Percentiles rank a stretch among this genome's conserved stretches.
Conservation (phyloP, 2,797 vertebrate genomes). For the Synaphobranchus kaupii region DNA sequence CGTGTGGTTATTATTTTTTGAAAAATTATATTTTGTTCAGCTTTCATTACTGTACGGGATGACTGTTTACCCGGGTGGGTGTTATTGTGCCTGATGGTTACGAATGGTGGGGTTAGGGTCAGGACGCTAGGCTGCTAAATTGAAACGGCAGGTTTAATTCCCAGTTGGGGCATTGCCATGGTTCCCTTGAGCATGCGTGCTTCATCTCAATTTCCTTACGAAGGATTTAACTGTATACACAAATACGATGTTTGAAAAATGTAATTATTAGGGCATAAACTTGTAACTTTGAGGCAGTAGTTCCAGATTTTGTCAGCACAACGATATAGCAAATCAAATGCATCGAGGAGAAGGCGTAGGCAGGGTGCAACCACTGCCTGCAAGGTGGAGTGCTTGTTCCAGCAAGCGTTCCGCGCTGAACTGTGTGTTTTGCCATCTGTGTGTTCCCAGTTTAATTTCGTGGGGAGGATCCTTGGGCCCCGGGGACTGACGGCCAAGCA, state of each 20-base stretch:
- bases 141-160: neutral
- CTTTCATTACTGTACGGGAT: neutral
- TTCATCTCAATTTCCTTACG: neutral
- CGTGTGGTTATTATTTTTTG: neutral
- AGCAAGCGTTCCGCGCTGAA: neutral
- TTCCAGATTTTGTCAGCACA: neutral
- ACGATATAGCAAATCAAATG: neutral
- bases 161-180: neutral
- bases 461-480: slow-evolving; percentile 97
- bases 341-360: neutral
- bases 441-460: slow-evolving; percentile 88
- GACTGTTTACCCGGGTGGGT: neutral
- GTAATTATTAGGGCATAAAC: too few relatives aligned
- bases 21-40: neutral
- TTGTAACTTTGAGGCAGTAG: too few relatives aligned
- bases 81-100: neutral
- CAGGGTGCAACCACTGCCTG: neutral
- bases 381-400: neutral
- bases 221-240: neutral
- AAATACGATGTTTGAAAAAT: neutral
- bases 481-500: slow-evolving; percentile 97
- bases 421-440: neutral
- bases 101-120: neutral
- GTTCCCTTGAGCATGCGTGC: neutral
- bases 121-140: too few relatives aligned